Evolutionary conservation across 64 coral and sea anemone species (phyloP), one percentile per base, ranked within the genome.

Genomic region (Hydrozoanthus tunicans): DNA sequence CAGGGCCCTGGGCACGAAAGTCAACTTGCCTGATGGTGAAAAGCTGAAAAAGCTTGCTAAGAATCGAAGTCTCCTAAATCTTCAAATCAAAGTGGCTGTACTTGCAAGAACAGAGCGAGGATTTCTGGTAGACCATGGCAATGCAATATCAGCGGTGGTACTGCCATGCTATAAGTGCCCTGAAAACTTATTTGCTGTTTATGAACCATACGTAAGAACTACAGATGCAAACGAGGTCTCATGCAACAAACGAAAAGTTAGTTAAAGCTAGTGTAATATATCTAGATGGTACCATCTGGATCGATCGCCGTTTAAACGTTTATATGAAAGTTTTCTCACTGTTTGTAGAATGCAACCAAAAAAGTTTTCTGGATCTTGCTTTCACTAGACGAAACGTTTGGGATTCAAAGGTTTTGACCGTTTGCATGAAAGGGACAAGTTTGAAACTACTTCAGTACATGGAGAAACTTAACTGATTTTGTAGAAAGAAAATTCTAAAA

Each of bases 91-190:
- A 86, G 83, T 86, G 83, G 83, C 83, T 86, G 24, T 86, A 43
- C 83, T 86, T 9, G 83, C 25, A 86, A 86, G 53, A 74, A 86
- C 67, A 59, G 83, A 73, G 68, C 56, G 10, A 25, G 83, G 83
- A 6, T 58, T 86, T 86, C n/a, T 86, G 61, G 55, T 86, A 56
- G 83, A 86, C 68, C 83, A 86, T 11, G 74, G 68, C 17, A 61
- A 70, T 60, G 54, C 69, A 0, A 88, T 88, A 73, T 73, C 84
- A 57, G 54, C 56, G 5, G 69, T 66, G 27, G 56, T 43, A 27
- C 74, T 55, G 55, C 84, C 84, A 1, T 53, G 14, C 12, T 74
- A 51, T 69, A 88, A 59, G 68, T 72, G 84, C 51, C 84, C 84
- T 73, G 55, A 73, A 11, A 73, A 11, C 59, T 59, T 88, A 56